Percentiles rank a stretch among this genome's conserved stretches.
These are phyloP conservation scores for Strigamia maritima DNA, from an alignment of 2,888 invertebrate genomes.

Conservation along the genomic window DNA sequence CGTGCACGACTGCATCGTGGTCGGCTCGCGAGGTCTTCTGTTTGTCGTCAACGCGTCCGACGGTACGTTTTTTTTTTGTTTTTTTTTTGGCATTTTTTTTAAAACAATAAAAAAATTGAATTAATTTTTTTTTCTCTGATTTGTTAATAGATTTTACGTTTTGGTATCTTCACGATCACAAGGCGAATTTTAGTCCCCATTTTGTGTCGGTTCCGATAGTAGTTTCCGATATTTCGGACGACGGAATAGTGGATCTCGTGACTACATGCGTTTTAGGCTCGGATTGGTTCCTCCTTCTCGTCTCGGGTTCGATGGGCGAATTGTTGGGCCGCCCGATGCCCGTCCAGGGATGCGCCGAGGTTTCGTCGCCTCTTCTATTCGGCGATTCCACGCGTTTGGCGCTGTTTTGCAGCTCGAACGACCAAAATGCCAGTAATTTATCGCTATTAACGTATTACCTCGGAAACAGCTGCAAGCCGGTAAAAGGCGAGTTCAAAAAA, in stretches of 20 bases:
- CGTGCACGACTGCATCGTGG: slow-evolving; percentile 6
- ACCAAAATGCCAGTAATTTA: not conserved
- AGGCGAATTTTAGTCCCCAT: not conserved
- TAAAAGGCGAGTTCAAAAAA: too few relatives aligned
- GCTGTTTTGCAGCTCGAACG: not conserved
- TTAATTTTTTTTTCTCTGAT: too few relatives aligned
- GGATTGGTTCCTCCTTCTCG: not conserved
- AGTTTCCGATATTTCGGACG: not conserved
- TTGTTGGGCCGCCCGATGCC: not conserved
- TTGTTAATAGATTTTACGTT: not conserved
- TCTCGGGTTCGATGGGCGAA: slow-evolving; percentile 17
- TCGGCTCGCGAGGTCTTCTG: not conserved
- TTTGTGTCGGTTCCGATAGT: not conserved
- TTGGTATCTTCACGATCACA: slow-evolving; percentile 22
- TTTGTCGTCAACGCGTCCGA: slow-evolving; percentile 17
- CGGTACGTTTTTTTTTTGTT: not conserved
- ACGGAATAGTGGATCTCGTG: not conserved
- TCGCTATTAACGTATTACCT: too few relatives aligned
- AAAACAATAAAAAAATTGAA: not conserved
- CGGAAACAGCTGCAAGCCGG: too few relatives aligned
- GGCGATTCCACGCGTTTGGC: not conserved
- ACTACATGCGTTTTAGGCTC: not conserved
- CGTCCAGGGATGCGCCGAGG: not conserved
- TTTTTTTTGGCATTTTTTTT: not conserved
- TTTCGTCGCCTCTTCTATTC: not conserved